phyloP scores from a whole-genome alignment of 2,113 vertebrate genomes.

The Plecotus auritus region DNA sequence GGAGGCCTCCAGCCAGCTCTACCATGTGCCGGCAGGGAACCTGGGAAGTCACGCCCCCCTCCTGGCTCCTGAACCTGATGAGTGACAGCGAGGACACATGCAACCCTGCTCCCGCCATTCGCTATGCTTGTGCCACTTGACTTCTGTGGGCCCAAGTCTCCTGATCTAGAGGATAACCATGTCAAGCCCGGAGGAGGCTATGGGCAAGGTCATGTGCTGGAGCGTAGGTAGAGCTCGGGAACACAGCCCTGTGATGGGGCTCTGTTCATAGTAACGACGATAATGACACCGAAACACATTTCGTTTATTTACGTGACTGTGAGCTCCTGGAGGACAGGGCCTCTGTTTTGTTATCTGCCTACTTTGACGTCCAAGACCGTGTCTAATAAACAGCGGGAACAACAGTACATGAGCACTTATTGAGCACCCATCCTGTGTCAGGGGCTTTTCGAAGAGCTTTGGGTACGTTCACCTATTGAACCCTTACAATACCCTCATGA shows the following conservation, averaged over 20 bases:
- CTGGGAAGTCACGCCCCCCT: rapidly evolving
- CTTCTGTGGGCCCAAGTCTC: not conserved
- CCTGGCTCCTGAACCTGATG: not conserved
- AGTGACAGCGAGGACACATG: no score
- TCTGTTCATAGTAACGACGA: rapidly evolving
- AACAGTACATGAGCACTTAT: rapidly evolving
- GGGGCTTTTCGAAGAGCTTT: not conserved
- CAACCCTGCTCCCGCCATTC: no score
- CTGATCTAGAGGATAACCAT: not conserved
- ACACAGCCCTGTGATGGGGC: rapidly evolving
- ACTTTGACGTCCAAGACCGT: rapidly evolving
- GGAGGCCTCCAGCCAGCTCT: rapidly evolving
- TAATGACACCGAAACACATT: rapidly evolving
- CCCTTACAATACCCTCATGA: rapidly evolving
- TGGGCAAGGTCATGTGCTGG: not conserved
- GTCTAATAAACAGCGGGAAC: not conserved
- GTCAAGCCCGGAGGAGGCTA: not conserved
- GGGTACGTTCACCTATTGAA: rapidly evolving
- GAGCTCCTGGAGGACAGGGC: not conserved
- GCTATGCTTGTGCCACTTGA: rapidly evolving
- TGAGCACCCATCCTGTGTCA: rapidly evolving
- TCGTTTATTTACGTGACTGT: not conserved
- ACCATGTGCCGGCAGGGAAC: rapidly evolving
- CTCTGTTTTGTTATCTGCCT: not conserved
- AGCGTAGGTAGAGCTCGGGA: rapidly evolving